A percentile compares a stretch with the other conserved stretches of the same genome.
Conservation (phyloP, 2,797 vertebrate genomes). For the Catostomus latipinnis region DNA sequence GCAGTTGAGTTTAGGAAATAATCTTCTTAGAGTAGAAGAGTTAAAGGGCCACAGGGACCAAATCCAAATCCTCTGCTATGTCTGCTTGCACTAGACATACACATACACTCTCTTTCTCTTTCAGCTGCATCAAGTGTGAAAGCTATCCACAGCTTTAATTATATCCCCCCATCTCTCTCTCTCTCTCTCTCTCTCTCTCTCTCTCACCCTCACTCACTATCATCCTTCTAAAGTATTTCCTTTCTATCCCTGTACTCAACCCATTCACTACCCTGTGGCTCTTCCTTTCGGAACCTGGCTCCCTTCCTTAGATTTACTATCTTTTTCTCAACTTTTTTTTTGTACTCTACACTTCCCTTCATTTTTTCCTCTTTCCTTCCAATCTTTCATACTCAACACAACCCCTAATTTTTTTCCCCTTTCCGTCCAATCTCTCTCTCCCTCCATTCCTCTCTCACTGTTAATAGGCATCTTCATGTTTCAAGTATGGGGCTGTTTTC, state of each 20-base stretch:
- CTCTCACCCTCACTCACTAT: not conserved
- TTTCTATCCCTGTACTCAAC: constrained; percentile 11
- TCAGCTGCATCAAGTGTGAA: constrained; percentile 38
- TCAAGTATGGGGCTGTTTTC: constrained; percentile 28
- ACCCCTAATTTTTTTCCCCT: no score
- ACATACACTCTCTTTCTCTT: constrained; percentile 11
- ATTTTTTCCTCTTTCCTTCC: not conserved
- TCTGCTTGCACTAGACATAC: constrained; percentile 30
- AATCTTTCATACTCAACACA: no score
- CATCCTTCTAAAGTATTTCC: constrained; percentile 10
- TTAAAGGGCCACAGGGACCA: constrained; percentile 49
- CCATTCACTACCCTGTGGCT: constrained; percentile 24
- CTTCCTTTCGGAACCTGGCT: constrained; percentile 17
- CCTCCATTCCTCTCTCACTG: not conserved
- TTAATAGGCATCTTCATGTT: not conserved
- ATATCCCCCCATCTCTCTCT: constrained; percentile 5
- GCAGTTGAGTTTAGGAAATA: constrained; percentile 40
- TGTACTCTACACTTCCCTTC: not conserved
- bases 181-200: constrained; percentile 2
- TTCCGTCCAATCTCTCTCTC: not conserved
- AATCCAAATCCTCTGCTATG: constrained; percentile 56
- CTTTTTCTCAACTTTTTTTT: not conserved
- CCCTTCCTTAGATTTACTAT: constrained; percentile 12
- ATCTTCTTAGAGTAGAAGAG: constrained; percentile 56
- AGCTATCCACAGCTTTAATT: constrained; percentile 57